phyloP scores from a whole-genome alignment of 1,140 invertebrate genomes.

The Dreissena rostriformis region DNA sequence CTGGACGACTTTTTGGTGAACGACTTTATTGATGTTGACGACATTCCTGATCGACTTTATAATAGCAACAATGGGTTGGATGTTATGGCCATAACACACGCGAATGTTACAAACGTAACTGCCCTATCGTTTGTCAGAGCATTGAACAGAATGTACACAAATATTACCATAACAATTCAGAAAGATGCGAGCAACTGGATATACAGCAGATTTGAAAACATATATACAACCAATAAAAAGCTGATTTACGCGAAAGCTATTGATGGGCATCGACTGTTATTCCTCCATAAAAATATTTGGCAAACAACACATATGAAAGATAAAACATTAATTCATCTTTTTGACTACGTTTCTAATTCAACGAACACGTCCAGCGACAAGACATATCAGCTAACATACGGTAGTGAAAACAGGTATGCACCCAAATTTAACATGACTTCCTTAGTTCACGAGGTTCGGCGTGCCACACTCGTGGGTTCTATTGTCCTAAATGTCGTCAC shows the following conservation, averaged over 20 bases:
- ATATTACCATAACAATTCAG: constrained; percentile 4
- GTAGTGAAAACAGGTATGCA: constrained; percentile 19
- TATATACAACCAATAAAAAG: constrained; percentile 3
- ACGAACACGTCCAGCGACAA: neutral
- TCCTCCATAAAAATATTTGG: constrained; percentile 56
- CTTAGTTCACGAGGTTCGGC: neutral
- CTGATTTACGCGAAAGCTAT: constrained; percentile 18
- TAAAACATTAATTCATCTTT: constrained; percentile 38
- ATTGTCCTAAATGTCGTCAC: neutral
- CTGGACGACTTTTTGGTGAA: constrained; percentile 66
- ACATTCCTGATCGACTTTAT: constrained; percentile 62
- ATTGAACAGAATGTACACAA: constrained; percentile 6
- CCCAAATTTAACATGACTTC: constrained; percentile 9
- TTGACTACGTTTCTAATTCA: constrained; percentile 30
- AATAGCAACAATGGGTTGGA: constrained; percentile 58
- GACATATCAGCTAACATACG: constrained; percentile 19
- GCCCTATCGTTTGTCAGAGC: neutral
- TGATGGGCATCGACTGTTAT: constrained; percentile 23
- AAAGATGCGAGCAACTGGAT: constrained; percentile 17
- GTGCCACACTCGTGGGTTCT: neutral
- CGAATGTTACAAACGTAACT: constrained; percentile 29
- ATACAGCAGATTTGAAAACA: constrained; percentile 53
- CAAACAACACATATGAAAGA: constrained; percentile 48
- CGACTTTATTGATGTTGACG: constrained; percentile 50
- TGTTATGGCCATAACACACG: constrained; percentile 27